Evolutionary conservation across 1,140 invertebrate species (phyloP), one percentile per base, ranked within the genome.

Genomic region (Melitaea cinxia): DNA sequence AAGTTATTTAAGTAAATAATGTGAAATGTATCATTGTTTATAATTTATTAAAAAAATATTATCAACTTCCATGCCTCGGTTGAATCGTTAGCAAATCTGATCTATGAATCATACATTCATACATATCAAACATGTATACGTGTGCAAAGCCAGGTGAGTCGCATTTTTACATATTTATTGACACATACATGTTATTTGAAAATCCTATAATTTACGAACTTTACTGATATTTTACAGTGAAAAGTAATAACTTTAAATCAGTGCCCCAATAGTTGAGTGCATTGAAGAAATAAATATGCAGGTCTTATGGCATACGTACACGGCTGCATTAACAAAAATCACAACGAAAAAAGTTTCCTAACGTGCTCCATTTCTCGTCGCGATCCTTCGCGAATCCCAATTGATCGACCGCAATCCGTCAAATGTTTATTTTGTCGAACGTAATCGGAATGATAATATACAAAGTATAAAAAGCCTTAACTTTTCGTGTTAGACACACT

Each of bases 361-460:
- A 90, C 82, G 61, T 86, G 84, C 68, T 87, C 86, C 86, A 91
- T 88, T 89, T 91, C 86, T 84, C 83, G 74, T 50, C 33, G 74
- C 77, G 76, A 70, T 78, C 78, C 74, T 73, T 65, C 26, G 59
- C 77, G 86, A 91, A 89, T 91, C 82, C 81, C 75, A 88, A 89
- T 71, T 80, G 86, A 81, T 68, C 67, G 64, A 49, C 67, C 73
- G 78, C 81, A 82, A 87, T 88, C 65, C 77, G 73, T 84, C 81
- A 87, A 88, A 84, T 83, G 79, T 77, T 77, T 75, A 76, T 76
- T 83, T 83, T 72, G 69, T 54, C 21, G 73, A 50, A 91, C 88
- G 86, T 84, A 79, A 76, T 69, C 65, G 83, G 86, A 89, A 91
- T 91, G 65, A 79, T 75, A 89, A 89, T 85, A 82, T 75, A 77